Conservation (phyloP, 2,888 invertebrate species). For the Tolmerus cingulatus region DNA sequence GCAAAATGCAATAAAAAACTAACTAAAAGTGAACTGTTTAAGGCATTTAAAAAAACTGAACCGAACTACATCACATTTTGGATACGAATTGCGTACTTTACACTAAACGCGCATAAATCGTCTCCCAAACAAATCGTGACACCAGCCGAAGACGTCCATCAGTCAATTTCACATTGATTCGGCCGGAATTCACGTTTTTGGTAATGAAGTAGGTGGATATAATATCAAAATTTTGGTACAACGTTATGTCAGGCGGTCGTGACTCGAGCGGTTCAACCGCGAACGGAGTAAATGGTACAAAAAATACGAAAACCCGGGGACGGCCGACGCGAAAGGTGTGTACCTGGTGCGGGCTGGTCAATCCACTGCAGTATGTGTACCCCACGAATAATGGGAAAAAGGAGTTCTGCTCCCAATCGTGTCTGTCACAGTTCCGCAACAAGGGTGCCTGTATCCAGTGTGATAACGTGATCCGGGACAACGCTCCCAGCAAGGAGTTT, state of each 20-base stretch:
- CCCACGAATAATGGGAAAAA: constrained; percentile 87
- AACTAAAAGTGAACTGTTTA: not conserved
- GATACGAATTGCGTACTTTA: not conserved
- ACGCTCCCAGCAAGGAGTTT: constrained; percentile 80
- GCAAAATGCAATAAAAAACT: not conserved
- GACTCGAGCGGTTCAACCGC: constrained; percentile 49
- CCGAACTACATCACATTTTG: not conserved
- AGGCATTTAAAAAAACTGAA: not conserved
- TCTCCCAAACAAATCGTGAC: not conserved
- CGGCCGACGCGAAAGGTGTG: constrained; percentile 82
- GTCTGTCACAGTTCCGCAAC: constrained; percentile 87
- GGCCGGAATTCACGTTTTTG: not conserved
- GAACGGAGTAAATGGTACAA: constrained; percentile 47
- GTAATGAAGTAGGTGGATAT: constrained; percentile 39
- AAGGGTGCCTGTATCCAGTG: constrained; percentile 89
- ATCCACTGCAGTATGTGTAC: constrained; percentile 83
- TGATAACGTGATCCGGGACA: constrained; percentile 82
- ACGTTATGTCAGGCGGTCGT: constrained; percentile 45
- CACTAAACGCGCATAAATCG: not conserved
- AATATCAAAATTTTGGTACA: constrained; percentile 17
- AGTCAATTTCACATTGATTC: not conserved
- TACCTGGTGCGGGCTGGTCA: constrained; percentile 86
- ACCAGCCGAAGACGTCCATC: not conserved
- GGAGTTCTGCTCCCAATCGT: constrained; percentile 91
- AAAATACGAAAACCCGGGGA: constrained; percentile 64